A percentile compares a stretch with the other conserved stretches of the same genome.
Evolutionary conservation across 2,888 invertebrate species (phyloP).

Genomic region (Brachynemurus nebulosus): DNA sequence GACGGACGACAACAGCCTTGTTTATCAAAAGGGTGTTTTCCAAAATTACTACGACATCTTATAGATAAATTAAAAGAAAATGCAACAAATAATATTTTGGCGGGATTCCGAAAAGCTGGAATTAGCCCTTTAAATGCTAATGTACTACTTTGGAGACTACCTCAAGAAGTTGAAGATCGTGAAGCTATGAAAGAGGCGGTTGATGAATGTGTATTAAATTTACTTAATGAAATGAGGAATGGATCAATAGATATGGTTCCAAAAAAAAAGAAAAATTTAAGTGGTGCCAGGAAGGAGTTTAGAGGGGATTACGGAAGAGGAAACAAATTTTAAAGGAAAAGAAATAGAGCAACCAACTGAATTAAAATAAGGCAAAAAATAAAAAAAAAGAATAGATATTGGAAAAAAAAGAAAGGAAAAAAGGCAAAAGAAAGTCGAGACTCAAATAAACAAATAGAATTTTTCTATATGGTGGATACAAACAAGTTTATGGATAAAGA

Average conservation of each 20-base stretch:
- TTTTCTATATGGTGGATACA: too few species aligned
- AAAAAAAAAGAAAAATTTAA: too few species aligned
- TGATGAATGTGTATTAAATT: background rate
- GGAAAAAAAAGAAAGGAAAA: too few species aligned
- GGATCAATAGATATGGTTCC: background rate
- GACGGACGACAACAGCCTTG: background rate
- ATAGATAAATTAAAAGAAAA: background rate
- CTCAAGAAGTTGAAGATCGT: background rate
- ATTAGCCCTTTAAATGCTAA: background rate
- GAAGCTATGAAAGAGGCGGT: background rate
- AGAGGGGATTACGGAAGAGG: too few species aligned
- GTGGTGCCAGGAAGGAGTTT: too few species aligned
- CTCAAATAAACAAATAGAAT: too few species aligned
- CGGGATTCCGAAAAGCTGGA: background rate
- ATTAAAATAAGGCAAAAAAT: too few species aligned
- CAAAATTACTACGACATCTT: background rate
- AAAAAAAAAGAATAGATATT: too few species aligned
- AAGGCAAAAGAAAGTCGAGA: too few species aligned
- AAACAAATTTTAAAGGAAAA: too few species aligned
- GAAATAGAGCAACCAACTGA: too few species aligned
- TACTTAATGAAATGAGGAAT: background rate
- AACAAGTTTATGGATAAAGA: too few species aligned
- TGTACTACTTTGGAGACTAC: background rate
- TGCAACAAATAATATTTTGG: background rate
- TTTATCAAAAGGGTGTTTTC: background rate